Evolutionary conservation across 2,888 invertebrate genomes (phyloP), one percentile per base, ranked within the genome.

Genomic region (Oconnorella tubifera): DNA sequence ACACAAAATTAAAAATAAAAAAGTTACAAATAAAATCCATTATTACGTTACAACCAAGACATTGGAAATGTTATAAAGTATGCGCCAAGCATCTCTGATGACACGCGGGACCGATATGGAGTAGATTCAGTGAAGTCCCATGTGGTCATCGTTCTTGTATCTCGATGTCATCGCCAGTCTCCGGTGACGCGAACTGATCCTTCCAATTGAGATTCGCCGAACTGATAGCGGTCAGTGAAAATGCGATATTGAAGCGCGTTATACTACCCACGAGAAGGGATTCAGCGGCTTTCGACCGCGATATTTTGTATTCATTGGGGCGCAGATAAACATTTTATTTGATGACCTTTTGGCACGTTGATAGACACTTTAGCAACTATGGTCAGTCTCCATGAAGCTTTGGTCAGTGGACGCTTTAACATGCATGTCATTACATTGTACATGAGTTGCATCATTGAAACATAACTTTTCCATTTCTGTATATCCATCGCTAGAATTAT

Each of bases 311-410:
- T 40, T 40, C 40, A 40, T 40, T 40, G 40, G 10, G 40, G 19
- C 40, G 40, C 40, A 14, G 40, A 40, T 40, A 40, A 40, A 40
- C 40, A 40, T 40, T 40, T 40, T 40, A 40, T 40, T 40, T 40
- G 40, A 40, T 40, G 40, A 40, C 40, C 40, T 40, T 40, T 40
- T 40, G 40, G 40, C 40, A 40, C 40, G 40, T 40, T 40, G 40
- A 40, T 40, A 40, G 40, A 40, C 40, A 40, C 40, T 40, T 40
- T 40, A 40, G 40, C 40, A 40, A 40, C 10, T 40, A 6, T 19
- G 19, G 40, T 40, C 10, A 19, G 6, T 19, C 6, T 6, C 6
- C 19, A 40, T 40, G 40, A 40, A 19, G 6, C 40, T 6, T 6
- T 40, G 40, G 40, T 40, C 40, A 40, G 6, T 40, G 6, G 19